Conservation (phyloP, 2,113 vertebrate species). For the Sapajus apella region DNA sequence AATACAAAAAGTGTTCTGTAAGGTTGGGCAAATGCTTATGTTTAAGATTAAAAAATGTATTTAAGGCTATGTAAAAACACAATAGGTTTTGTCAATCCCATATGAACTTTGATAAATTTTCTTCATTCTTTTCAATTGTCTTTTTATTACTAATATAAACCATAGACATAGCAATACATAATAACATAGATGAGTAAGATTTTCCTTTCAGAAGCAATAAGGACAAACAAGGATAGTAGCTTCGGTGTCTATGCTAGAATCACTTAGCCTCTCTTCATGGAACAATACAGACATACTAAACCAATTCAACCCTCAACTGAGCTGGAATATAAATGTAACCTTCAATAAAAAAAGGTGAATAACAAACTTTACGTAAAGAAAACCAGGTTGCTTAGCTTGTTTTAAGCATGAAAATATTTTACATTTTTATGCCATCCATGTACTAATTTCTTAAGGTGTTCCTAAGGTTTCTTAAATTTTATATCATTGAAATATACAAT, state of each 20-base stretch:
- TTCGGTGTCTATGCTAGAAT: slow-evolving; percentile 62
- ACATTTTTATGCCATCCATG: background rate
- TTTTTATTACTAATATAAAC: slow-evolving; percentile 69
- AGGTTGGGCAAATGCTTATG: slow-evolving; percentile 25
- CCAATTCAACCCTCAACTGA: slow-evolving; percentile 18
- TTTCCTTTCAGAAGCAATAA: slow-evolving; percentile 71
- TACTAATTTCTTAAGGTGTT: background rate
- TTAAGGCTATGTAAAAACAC: slow-evolving; percentile 35
- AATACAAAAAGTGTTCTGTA: slow-evolving; percentile 18
- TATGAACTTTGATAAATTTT: slow-evolving; percentile 40
- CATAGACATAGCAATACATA: slow-evolving; percentile 48
- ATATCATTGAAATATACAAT: background rate
- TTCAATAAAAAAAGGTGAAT: background rate
- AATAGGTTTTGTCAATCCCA: background rate
- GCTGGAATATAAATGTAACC: slow-evolving; percentile 26
- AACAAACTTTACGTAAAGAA: background rate
- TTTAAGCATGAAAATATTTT: background rate
- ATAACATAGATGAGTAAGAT: slow-evolving; percentile 70
- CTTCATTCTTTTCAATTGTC: slow-evolving; percentile 47
- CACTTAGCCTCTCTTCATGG: slow-evolving; percentile 47
- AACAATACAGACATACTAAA: slow-evolving; percentile 68
- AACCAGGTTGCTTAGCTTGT: background rate
- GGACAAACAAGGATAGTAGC: slow-evolving; percentile 49
- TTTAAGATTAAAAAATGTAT: slow-evolving; percentile 30
- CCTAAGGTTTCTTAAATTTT: background rate